A percentile compares a stretch with the other conserved stretches of the same genome.
Evolutionary conservation across 2,797 vertebrate genomes (phyloP).

Genomic region (Smutsia temminckii): DNA sequence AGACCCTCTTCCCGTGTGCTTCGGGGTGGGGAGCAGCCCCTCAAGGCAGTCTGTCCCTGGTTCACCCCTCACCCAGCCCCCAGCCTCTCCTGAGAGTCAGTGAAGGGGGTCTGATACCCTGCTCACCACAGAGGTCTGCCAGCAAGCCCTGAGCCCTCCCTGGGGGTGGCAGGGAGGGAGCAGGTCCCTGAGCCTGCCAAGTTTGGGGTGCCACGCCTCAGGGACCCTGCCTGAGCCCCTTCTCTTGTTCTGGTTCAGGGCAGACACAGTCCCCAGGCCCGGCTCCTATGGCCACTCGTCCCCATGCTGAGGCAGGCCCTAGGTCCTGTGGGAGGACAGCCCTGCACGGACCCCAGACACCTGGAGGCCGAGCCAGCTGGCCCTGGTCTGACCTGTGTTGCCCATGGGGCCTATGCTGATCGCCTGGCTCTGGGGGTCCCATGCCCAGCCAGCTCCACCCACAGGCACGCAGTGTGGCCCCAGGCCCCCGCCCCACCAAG

Average conservation of each 20-base stretch:
- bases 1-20: not conserved
- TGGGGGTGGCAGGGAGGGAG: accelerated
- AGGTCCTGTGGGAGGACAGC: accelerated
- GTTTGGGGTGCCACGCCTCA: too few relatives aligned
- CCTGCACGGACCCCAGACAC: not conserved
- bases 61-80: not conserved
- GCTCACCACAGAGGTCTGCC: not conserved
- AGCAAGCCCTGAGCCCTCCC: too few relatives aligned
- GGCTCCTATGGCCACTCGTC: not conserved
- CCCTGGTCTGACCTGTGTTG: not conserved
- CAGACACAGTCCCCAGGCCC: not conserved
- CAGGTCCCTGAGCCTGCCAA: not conserved
- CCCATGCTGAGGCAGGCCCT: not conserved
- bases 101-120: not conserved
- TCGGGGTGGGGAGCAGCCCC: accelerated
- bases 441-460: not conserved
- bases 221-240: not conserved
- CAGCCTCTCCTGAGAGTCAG: not conserved
- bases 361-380: not conserved
- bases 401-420: not conserved
- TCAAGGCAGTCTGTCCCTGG: accelerated
- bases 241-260: not conserved
- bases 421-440: not conserved
- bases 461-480: accelerated
- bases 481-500: not conserved